phyloP scores from a whole-genome alignment of 2,113 vertebrate species.

The Asarcornis scutulata region DNA sequence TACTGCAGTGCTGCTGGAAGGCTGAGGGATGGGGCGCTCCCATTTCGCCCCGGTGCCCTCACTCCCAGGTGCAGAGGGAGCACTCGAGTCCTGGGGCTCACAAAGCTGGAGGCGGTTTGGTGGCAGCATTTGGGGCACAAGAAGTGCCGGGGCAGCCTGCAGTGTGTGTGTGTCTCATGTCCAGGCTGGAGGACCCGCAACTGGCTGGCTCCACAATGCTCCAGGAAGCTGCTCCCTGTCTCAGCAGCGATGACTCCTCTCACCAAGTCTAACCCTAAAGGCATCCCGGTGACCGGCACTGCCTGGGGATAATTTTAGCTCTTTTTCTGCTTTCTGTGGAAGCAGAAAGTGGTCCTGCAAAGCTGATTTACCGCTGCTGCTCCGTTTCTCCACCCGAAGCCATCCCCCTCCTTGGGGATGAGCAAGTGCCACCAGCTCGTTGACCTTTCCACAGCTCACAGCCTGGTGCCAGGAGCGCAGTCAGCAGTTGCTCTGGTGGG shows the following conservation, averaged over 20 bases:
- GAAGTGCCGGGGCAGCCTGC: neutral
- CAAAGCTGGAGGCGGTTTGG: neutral
- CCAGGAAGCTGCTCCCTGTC: neutral
- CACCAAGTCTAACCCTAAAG: rapidly evolving
- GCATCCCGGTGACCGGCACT: rapidly evolving
- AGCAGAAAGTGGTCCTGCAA: neutral
- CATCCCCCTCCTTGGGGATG: rapidly evolving
- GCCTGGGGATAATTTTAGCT: neutral
- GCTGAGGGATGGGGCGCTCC: neutral
- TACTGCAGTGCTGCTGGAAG: rapidly evolving
- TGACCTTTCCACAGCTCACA: rapidly evolving
- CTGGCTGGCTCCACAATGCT: rapidly evolving
- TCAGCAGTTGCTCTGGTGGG: rapidly evolving
- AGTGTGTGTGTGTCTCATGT: rapidly evolving
- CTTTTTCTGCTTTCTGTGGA: neutral
- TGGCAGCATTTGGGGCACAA: neutral
- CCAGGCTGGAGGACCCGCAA: neutral
- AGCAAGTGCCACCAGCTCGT: neutral
- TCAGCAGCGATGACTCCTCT: neutral
- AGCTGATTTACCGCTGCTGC: neutral
- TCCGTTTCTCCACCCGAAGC: neutral
- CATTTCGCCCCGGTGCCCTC: neutral
- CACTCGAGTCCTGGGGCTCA: rapidly evolving
- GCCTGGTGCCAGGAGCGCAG: rapidly evolving
- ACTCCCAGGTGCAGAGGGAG: rapidly evolving